Base-by-base conservation (phyloP, 1,140 invertebrate genomes). In the Lepidurus apus region DNA sequence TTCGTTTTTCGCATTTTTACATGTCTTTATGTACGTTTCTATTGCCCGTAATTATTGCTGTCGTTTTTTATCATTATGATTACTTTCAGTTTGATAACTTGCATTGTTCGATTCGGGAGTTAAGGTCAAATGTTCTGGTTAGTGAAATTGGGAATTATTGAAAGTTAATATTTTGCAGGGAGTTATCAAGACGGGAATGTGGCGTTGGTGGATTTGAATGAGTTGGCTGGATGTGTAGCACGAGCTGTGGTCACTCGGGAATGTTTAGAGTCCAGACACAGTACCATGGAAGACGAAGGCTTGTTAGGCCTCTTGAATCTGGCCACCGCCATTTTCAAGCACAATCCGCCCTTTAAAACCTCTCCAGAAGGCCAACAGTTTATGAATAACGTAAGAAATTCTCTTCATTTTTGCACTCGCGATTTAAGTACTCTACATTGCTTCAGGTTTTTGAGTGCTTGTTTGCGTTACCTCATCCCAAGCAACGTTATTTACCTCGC, bases 221-320 rank as follows among this genome's bases (percentile, higher is more conserved):
- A 88, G 21, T 84, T 97, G 1, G 93, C 93, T 13, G 88, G 89
- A 75, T 90, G 92, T 75, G 89, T 96, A 1, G 90, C 92, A 0
- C 86, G 91, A 45, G 92, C 92, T 1, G 89, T 97, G 42, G 85
- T 93, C 0, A 89, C 88, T 24, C 87, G 95, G 17, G 93, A 95
- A 80, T 94, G 91, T 81, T 87, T 93, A 43, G 96, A 97, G 86
- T 91, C 90, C 1, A 85, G 95, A 7, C 91, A 93, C 77, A 92
- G 90, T 24, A 91, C 90, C 13, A 86, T 92, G 7, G 94, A 96
- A 82, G 96, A 97, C 84, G 95, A 97, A 85, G 95, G 94, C 0
- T 85, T 98, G 1, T 91, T 95, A 78, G 95, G 96, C 0, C 85
- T 97, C n/a, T 85, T 97, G 0, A 95, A 93, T 84, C 86, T 97